Percentiles rank a stretch among this genome's conserved stretches.
phyloP scores from a whole-genome alignment of 2,797 vertebrate species.

The Meriones psammophilus region DNA sequence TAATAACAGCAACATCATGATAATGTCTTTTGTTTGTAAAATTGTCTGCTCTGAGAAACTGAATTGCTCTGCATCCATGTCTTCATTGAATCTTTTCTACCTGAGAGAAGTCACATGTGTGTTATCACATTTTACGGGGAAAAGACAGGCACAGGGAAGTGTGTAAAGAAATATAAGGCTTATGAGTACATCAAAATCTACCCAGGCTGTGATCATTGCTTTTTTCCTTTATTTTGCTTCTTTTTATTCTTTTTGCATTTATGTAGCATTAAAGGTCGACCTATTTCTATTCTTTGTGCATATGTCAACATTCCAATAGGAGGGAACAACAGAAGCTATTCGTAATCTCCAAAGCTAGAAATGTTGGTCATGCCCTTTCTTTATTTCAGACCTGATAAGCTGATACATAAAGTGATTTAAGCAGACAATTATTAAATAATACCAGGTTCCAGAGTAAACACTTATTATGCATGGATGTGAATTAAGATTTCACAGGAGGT shows the following conservation, averaged over 20 bases:
- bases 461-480: slow-evolving; percentile 29
- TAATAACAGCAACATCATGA: not conserved
- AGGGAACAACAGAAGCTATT: slow-evolving; percentile 18
- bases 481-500: slow-evolving; percentile 60
- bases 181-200: not conserved
- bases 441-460: slow-evolving; percentile 47
- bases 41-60: slow-evolving; percentile 61
- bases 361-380: slow-evolving; percentile 12
- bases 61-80: slow-evolving; percentile 47
- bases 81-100: slow-evolving; percentile 52
- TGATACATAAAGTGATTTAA: slow-evolving; percentile 66
- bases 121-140: slow-evolving; percentile 35
- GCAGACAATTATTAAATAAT: slow-evolving; percentile 67
- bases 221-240: not conserved
- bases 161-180: not conserved
- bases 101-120: slow-evolving; percentile 59
- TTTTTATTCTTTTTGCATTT: not conserved
- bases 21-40: slow-evolving; percentile 77
- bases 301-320: slow-evolving; percentile 47
- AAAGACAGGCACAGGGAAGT: not conserved
- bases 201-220: not conserved
- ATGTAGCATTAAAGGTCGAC: slow-evolving; percentile 49
- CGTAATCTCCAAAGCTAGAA: slow-evolving; percentile 59
- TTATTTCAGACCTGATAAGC: slow-evolving; percentile 48
- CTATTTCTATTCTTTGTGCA: not conserved